phyloP scores from a whole-genome alignment of 2,113 vertebrate species.

The Hemiprocne comata region DNA sequence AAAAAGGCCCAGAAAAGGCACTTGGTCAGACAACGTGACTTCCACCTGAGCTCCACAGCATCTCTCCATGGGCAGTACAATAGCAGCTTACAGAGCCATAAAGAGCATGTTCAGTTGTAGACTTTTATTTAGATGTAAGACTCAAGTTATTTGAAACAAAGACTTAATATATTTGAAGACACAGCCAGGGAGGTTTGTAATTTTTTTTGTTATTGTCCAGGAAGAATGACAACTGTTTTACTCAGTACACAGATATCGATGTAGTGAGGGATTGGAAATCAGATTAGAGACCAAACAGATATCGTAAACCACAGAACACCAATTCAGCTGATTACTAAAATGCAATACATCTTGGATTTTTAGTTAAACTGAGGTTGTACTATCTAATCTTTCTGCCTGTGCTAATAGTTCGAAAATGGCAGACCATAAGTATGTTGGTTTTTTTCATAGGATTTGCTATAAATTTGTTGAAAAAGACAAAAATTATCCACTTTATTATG shows the following conservation, averaged over 20 bases:
- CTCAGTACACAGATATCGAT: neutral
- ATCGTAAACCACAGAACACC: neutral
- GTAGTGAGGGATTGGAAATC: neutral
- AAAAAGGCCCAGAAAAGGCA: neutral
- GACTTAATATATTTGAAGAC: neutral
- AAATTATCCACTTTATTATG: neutral
- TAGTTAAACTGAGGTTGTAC: neutral
- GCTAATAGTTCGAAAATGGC: neutral
- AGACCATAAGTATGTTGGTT: neutral
- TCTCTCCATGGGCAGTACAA: fast-evolving
- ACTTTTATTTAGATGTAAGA: neutral
- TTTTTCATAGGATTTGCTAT: neutral
- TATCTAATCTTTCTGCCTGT: neutral
- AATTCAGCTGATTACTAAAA: neutral
- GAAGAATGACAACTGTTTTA: neutral
- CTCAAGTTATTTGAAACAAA: neutral
- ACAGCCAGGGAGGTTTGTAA: neutral
- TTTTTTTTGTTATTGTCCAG: neutral
- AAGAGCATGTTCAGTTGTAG: neutral
- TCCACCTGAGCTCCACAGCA: neutral
- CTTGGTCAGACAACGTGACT: neutral
- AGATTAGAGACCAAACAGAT: neutral
- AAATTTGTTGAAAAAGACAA: neutral
- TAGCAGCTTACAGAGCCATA: neutral
- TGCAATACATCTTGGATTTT: neutral